Percentiles rank a stretch among this genome's conserved stretches.
Evolutionary conservation across 2,888 invertebrate species (phyloP).

Genomic region (Sipunculus nudus): DNA sequence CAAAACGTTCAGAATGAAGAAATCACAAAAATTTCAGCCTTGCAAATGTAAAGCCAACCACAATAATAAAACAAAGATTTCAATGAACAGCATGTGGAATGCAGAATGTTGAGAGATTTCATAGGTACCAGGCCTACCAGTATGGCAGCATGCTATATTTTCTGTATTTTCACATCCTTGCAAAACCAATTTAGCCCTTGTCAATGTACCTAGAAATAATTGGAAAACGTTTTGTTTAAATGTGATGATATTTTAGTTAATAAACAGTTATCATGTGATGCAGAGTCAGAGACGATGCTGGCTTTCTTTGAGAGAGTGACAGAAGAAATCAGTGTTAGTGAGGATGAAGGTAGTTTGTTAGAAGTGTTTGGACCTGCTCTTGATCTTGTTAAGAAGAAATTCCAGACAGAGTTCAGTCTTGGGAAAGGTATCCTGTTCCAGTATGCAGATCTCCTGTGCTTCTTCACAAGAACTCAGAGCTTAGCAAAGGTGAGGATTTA

Average conservation of each 20-base stretch:
- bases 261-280: not conserved
- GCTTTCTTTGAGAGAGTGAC: conserved; percentile 49
- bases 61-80: too few species aligned
- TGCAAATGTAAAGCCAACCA: too few species aligned
- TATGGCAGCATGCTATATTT: too few species aligned
- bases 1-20: too few species aligned
- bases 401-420: conserved; percentile 11
- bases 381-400: conserved; percentile 5
- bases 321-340: conserved; percentile 45
- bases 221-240: not conserved
- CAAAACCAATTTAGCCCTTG: too few species aligned
- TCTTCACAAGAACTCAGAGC: conserved; percentile 50
- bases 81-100: too few species aligned
- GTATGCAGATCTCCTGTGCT: conserved; percentile 40
- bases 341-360: conserved; percentile 45
- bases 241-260: not conserved
- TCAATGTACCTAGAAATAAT: too few species aligned
- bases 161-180: too few species aligned
- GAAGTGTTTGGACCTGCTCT: conserved; percentile 27
- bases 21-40: too few species aligned
- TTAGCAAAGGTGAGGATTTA: conserved; percentile 51
- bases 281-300: conserved; percentile 34
- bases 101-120: too few species aligned
- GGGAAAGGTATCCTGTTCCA: conserved; percentile 6
- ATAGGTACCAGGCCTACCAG: too few species aligned